These are phyloP conservation scores for Bagarius yarrelli DNA, from an alignment of 2,113 vertebrate species.

Conservation along the genomic window DNA sequence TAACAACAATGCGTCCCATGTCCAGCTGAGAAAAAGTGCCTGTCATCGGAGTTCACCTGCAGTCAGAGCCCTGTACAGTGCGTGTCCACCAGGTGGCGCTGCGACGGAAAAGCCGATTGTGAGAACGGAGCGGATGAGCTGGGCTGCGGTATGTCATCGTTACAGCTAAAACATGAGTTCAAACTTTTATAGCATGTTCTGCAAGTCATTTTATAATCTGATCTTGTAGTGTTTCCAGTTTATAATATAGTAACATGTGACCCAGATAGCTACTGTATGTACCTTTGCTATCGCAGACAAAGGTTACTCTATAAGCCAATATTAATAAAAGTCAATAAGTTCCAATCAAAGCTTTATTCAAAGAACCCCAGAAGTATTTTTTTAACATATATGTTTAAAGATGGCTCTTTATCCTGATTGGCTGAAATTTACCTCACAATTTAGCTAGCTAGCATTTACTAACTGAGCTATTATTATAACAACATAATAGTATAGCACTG, in stretches of 20 bases:
- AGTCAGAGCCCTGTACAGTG: conserved; percentile 70
- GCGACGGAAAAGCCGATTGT: conserved; percentile 78
- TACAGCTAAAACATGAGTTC: neutral
- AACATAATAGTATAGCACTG: too few species aligned
- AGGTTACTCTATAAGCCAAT: neutral
- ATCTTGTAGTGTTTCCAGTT: neutral
- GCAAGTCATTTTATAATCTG: neutral
- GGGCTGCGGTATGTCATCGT: conserved; percentile 71
- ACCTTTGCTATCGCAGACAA: neutral
- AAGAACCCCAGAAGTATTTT: neutral
- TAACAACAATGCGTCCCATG: neutral
- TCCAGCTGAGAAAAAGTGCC: conserved; percentile 72
- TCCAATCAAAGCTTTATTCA: neutral
- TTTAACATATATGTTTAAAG: too few species aligned
- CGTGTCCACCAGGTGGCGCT: conserved; percentile 74
- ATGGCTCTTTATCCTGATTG: neutral
- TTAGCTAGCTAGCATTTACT: neutral
- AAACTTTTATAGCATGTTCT: neutral
- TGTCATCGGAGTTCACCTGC: conserved; percentile 70
- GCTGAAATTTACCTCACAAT: neutral
- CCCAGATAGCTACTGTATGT: neutral
- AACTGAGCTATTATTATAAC: too few species aligned
- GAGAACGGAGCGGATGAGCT: conserved; percentile 76
- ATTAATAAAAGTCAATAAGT: neutral
- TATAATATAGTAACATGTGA: neutral